These are phyloP conservation scores for Cantharis rustica DNA, from an alignment of 2,888 invertebrate species.

Conservation along the genomic window DNA sequence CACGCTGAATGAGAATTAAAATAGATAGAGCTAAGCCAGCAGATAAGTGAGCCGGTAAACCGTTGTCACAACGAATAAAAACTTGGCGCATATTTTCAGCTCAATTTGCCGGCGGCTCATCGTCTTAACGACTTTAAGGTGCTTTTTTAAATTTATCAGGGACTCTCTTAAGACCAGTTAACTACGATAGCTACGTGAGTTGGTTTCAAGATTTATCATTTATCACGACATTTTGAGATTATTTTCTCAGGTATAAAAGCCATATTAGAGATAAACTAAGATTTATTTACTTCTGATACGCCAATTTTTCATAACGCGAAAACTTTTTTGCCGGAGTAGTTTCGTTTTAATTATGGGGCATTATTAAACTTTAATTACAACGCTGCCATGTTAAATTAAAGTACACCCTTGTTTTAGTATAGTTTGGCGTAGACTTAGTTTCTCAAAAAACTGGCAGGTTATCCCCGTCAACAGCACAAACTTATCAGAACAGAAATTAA, in stretches of 20 bases:
- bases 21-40: conserved; percentile 37
- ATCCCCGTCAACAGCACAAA: conserved; percentile 25
- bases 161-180: conserved; percentile 47
- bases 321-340: not conserved
- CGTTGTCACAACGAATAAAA: conserved; percentile 45
- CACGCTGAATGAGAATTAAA: conserved; percentile 37
- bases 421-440: conserved; percentile 11
- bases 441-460: conserved; percentile 16
- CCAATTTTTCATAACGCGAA: not conserved
- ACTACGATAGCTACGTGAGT: conserved; percentile 47
- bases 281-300: conserved; percentile 41
- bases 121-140: conserved; percentile 54
- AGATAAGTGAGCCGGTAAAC: conserved; percentile 45
- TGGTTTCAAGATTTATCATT: conserved; percentile 41
- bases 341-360: not conserved
- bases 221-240: conserved; percentile 31
- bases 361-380: conserved; percentile 8
- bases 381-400: conserved; percentile 33
- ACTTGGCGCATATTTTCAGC: conserved; percentile 53
- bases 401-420: conserved; percentile 19
- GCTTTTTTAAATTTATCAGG: conserved; percentile 54
- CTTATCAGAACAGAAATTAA: conserved; percentile 39
- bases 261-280: conserved; percentile 42
- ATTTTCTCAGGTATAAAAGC: conserved; percentile 23
- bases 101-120: conserved; percentile 54